Base-by-base conservation (phyloP, 2,797 vertebrate species). In the Austrolebias charrua region DNA sequence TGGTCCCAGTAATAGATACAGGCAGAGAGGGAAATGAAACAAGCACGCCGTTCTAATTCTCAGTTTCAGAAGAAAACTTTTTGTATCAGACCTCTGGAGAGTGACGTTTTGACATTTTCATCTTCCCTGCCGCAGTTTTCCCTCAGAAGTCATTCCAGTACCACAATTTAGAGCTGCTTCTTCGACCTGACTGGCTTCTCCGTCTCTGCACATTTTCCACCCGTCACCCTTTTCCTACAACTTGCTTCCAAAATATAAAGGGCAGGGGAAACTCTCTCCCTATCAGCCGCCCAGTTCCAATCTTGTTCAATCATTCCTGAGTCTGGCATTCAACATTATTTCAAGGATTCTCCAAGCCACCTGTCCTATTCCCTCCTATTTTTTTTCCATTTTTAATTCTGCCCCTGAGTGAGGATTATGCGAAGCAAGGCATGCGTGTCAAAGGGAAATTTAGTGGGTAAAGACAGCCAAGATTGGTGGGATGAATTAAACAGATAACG, bases 401-500 rank as follows among this genome's bases (percentile, higher is more conserved):
- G 91, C 90, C 91, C 89, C 82, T 89, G 87, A 93, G 91, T 91
- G 89, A 92, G 92, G 92, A 94, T 94, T 94, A 93, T 92, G 90
- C 81, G 88, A 89, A 86, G 91, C 86, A 94, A 93, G 92, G 92
- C 92, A 93, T 92, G 93, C 92, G 91, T 94, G 92, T 93, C 93
- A 93, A 92, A 93, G 93, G 92, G 90, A 93, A 93, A 93, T 93
- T 93, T 93, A 92, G 93, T 88, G 86, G 90, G 91, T 90, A 93
- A 92, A 93, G 92, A 93, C 92, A 92, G 92, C 90, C 89, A 85
- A 92, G 93, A 93, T 93, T 92, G 91, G 91, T 67, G 87, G 91
- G 92, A 94, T 93, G 93, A 93, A 93, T 94, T 93, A 92, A 92
- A 91, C 90, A 91, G 93, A 94, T 94, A 94, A 93, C 89, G 43